Evolutionary conservation across 2,888 invertebrate species (phyloP).

Genomic region (Coelinius sp.): DNA sequence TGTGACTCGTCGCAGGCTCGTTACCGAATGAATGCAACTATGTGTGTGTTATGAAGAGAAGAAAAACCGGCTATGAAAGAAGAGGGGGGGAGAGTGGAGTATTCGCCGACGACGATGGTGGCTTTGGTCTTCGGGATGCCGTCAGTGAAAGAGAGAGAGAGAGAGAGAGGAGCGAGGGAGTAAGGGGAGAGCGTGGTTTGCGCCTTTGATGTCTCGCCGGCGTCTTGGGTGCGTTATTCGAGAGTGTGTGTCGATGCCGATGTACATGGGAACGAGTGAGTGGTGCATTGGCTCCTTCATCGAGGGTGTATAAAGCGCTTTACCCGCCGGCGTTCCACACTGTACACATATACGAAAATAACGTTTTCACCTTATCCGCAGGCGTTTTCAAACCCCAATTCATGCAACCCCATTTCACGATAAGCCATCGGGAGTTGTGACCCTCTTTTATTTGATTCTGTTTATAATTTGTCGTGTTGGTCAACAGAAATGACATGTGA

Average conservation of each 20-base stretch:
- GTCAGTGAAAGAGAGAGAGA: conserved; percentile 37
- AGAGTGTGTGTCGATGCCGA: conserved; percentile 46
- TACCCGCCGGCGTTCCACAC: not conserved
- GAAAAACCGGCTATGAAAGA: conserved; percentile 19
- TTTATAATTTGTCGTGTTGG: conserved; percentile 11
- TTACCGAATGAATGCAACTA: conserved; percentile 41
- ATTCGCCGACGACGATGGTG: conserved; percentile 34
- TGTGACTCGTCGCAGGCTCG: conserved; percentile 29
- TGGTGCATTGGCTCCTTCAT: conserved; percentile 21
- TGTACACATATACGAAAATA: conserved; percentile 16
- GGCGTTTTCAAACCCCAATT: conserved; percentile 42
- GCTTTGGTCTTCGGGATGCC: conserved; percentile 55
- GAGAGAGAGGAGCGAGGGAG: conserved; percentile 22
- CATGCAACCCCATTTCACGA: conserved; percentile 37
- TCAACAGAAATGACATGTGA: conserved; percentile 10
- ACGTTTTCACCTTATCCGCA: conserved; percentile 39
- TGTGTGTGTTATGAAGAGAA: conserved; percentile 1
- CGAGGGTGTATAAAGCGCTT: conserved; percentile 13
- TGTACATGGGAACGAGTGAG: conserved; percentile 17
- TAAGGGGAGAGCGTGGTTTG: conserved; percentile 26
- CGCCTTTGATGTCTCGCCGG: conserved; percentile 34
- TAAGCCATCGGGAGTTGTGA: conserved; percentile 29
- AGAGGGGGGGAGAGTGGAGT: conserved; percentile 20
- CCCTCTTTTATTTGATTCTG: conserved; percentile 16
- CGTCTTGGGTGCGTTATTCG: conserved; percentile 41